Base-by-base conservation (phyloP, 2,888 invertebrate genomes). In the Patella caerulea region DNA sequence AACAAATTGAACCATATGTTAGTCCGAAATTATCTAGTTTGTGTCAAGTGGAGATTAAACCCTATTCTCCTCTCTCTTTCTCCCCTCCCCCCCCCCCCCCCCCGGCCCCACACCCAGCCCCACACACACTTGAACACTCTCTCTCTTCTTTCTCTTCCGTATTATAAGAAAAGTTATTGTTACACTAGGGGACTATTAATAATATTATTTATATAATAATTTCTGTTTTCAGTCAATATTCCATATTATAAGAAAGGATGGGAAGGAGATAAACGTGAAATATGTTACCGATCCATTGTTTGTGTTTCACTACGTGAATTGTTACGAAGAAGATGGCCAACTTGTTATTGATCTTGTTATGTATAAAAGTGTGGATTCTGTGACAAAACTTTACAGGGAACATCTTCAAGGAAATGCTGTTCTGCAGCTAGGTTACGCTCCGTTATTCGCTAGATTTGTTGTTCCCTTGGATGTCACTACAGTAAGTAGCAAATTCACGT, bases 251-350 rank as follows among this genome's bases (percentile, higher is more conserved):
- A 65, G 11, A 3, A 65, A 65, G 24, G 19, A 19, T 24, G 65
- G 65, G 24, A 24, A 15, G 14, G 11, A 19, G 19, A 71, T 86
- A 2, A 84, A 83, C 17, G 78, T 90, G 12, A 88, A 88, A 1
- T 93, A 92, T 83, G 87, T 90, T 77, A 87, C 93, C 0, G 90
- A 91, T 15, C 87, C 92, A 0, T 92, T 93, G 81, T 93, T 93
- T 87, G 90, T 91, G 53, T 93, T 93, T 86, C 93, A 95, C 94
- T 92, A 93, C 82, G 91, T 93, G 75, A 97, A 98, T 92, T 94
- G 95, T 79, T 98, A 94, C 88, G 97, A 96, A 88, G 93, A 94
- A 73, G 90, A 92, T 54, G 85, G 79, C 14, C 82, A 84, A 54
- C 79, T 88, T 54, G 80, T 88, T 0, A 73, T 87, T 3, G 88